These are phyloP conservation scores for Aphelinus atriplicis DNA, from an alignment of 1,140 invertebrate species.

Conservation along the genomic window DNA sequence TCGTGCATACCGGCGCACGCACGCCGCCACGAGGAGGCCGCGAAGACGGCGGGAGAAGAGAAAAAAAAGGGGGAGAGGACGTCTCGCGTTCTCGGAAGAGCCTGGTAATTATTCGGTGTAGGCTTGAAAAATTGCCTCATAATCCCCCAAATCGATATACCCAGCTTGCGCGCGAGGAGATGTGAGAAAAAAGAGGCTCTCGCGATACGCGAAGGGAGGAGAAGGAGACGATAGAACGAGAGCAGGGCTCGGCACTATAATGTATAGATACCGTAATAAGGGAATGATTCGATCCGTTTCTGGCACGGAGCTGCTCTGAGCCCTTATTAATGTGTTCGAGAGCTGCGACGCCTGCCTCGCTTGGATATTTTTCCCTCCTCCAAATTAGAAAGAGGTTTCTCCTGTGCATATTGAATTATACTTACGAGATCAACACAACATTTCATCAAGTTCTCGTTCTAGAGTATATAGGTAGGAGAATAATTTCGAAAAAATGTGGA, in stretches of 20 bases:
- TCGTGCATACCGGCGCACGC: conserved; percentile 7
- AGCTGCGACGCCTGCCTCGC: conserved; percentile 29
- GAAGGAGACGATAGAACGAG: conserved; percentile 19
- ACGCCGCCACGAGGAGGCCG: not conserved
- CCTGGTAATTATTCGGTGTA: conserved; percentile 61
- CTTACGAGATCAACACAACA: too few species aligned
- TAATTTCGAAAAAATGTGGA: too few species aligned
- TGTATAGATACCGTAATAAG: conserved; percentile 65
- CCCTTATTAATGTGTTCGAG: conserved; percentile 55
- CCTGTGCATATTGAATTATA: too few species aligned
- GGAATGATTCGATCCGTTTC: conserved; percentile 61
- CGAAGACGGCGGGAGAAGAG: not conserved
- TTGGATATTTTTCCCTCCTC: too few species aligned
- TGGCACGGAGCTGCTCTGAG: conserved; percentile 46
- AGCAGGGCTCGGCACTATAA: conserved; percentile 54
- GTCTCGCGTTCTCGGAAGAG: conserved; percentile 37
- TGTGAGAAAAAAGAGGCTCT: not conserved
- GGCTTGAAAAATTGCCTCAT: conserved; percentile 64
- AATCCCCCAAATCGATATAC: conserved; percentile 56
- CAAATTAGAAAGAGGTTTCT: too few species aligned
- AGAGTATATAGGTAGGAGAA: too few species aligned
- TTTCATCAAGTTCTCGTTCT: too few species aligned
- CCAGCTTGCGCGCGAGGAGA: not conserved
- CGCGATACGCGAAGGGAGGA: not conserved
- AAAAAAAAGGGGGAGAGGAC: conserved; percentile 19